Evolutionary conservation across 2,888 invertebrate genomes (phyloP), one percentile per base, ranked within the genome.

Genomic region (Reticulitermes lucifugus): DNA sequence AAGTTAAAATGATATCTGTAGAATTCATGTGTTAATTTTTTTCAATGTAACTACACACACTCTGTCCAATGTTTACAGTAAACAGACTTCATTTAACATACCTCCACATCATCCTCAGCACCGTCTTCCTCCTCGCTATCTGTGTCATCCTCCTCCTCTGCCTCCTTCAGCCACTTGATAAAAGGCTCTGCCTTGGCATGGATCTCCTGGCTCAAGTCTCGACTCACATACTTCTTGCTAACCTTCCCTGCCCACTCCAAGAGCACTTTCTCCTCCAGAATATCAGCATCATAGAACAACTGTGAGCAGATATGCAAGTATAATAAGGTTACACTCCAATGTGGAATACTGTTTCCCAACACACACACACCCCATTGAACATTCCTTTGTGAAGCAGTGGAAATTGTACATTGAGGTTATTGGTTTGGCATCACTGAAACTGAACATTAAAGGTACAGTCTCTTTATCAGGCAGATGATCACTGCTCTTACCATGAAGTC

Each of bases 231-330:
- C 91, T 98, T 99, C 92, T 97, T 98, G 89, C 96, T 96, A 83
- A 98, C 96, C 93, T 98, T 99, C 88, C 95, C 96, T 14, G 96
- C 95, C 99, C 99, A 99, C 88, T 99, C 98, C 87, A 99, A 92
- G 88, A 99, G 93, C 79, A 96, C 95, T 90, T 97, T 96, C 91
- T 99, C 99, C 88, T 98, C 98, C 89, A 99, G 93, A 89, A 99
- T 96, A 92, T 99, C 99, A 88, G 93, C 91, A 92, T 99, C 99
- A 92, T 99, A 99, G 89, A 99, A 94, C 88, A 96, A 92, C 94
- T 96, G 92, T 25, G 5, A 65, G n/a, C 25, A 60, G 6, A 60
- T 60, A 14, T 21, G 18, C 22, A 4, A 35, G 35, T 35, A 35
- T 35, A 35, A 35, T 35, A 35, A 35, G 35, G 35, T 35, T 35